These are phyloP conservation scores for Tenualosa ilisha DNA, from an alignment of 2,797 vertebrate genomes.

Conservation along the genomic window DNA sequence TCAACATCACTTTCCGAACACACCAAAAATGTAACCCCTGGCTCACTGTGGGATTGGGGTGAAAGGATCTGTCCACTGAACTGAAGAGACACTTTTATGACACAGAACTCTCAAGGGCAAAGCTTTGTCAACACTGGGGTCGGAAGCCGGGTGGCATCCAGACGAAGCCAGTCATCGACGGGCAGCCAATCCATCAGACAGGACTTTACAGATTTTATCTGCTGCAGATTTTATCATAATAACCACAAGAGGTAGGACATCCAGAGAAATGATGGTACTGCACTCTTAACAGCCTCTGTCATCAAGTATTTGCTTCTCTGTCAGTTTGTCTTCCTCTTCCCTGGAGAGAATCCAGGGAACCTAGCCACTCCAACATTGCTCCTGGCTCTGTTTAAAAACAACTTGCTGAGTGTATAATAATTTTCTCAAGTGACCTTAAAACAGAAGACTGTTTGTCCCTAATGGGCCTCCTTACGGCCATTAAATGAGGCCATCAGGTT, in stretches of 20 bases:
- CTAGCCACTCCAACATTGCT: neutral
- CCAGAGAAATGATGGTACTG: neutral
- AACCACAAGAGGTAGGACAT: neutral
- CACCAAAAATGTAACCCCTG: neutral
- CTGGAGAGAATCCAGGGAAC: neutral
- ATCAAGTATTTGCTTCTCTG: neutral
- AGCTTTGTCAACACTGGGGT: neutral
- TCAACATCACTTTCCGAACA: neutral
- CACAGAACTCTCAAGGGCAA: neutral
- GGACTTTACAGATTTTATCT: neutral
- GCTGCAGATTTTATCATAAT: neutral
- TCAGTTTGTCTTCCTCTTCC: neutral
- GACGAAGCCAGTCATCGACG: neutral
- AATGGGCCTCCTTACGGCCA: neutral
- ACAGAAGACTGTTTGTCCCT: neutral
- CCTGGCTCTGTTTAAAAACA: constrained; percentile 2
- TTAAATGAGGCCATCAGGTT: neutral
- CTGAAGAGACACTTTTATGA: neutral
- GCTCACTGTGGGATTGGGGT: neutral
- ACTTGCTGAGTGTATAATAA: constrained; percentile 2
- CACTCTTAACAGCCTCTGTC: neutral
- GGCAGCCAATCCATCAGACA: neutral
- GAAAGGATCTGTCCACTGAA: neutral
- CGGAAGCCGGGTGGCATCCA: neutral
- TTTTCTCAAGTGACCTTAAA: constrained; percentile 11